Conservation (phyloP, 1,140 invertebrate genomes). For the Drosophila leontia region DNA sequence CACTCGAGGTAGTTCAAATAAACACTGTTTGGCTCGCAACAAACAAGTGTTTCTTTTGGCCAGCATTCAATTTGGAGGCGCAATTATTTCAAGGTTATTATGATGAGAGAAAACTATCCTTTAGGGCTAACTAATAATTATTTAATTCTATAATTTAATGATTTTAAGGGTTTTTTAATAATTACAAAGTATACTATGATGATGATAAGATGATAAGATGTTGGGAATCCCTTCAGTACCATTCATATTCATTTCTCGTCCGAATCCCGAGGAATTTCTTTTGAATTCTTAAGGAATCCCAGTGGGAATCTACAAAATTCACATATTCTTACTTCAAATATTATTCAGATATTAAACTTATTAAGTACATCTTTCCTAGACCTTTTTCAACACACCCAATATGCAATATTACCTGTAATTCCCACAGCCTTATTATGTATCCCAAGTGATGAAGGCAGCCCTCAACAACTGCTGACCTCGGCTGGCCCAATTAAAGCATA, state of each 20-base stretch:
- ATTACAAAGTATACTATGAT: too few relatives aligned
- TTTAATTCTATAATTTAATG: not conserved
- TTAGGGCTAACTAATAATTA: not conserved
- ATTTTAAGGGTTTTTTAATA: not conserved
- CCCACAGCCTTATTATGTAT: slow-evolving; percentile 15
- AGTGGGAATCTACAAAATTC: not conserved
- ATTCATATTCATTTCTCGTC: too few relatives aligned
- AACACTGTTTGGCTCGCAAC: slow-evolving; percentile 1
- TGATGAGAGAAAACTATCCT: not conserved
- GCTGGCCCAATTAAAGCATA: slow-evolving; percentile 31
- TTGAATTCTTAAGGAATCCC: too few relatives aligned
- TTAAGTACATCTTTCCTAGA: not conserved
- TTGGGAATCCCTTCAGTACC: too few relatives aligned
- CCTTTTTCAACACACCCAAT: not conserved
- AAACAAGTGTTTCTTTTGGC: slow-evolving; percentile 19
- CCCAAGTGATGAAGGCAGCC: slow-evolving; percentile 16
- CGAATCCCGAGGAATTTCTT: too few relatives aligned
- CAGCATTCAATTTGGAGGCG: too few relatives aligned
- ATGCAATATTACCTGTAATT: slow-evolving; percentile 2
- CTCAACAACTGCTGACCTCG: slow-evolving; percentile 34
- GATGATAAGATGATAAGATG: too few relatives aligned
- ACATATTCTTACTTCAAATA: not conserved
- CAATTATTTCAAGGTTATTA: not conserved
- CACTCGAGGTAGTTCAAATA: not conserved
- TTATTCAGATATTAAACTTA: not conserved